phyloP scores from a whole-genome alignment of 2,797 vertebrate genomes.

The Mallotus villosus region DNA sequence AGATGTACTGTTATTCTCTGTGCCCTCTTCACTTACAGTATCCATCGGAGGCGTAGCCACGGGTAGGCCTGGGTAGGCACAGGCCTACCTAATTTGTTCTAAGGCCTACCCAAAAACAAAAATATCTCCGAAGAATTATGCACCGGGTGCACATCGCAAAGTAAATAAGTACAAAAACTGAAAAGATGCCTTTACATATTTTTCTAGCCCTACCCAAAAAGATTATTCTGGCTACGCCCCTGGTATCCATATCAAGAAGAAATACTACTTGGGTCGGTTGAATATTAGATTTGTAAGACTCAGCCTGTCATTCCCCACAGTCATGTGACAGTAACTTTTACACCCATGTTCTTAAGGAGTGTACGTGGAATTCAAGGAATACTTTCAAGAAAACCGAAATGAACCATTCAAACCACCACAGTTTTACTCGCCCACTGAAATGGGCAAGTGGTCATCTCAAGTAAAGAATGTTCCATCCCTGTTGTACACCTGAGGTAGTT shows the following conservation, averaged over 20 bases:
- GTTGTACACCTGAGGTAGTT: slow-evolving; percentile 70
- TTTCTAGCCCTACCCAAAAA: too few relatives aligned
- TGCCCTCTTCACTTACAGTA: slow-evolving; percentile 18
- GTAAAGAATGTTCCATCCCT: slow-evolving; percentile 21
- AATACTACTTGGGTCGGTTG: slow-evolving; percentile 9
- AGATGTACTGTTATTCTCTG: slow-evolving; percentile 18
- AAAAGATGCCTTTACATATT: too few relatives aligned
- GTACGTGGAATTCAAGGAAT: neutral
- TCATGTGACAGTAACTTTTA: slow-evolving; percentile 11
- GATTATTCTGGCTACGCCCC: too few relatives aligned
- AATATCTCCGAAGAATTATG: too few relatives aligned
- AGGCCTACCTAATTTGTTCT: too few relatives aligned
- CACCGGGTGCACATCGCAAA: too few relatives aligned
- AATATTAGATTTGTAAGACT: neutral
- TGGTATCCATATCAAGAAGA: slow-evolving; percentile 13
- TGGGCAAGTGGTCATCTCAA: neutral
- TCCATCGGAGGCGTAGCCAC: neutral
- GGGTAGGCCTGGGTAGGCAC: too few relatives aligned
- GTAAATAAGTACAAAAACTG: too few relatives aligned
- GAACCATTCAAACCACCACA: slow-evolving; percentile 13
- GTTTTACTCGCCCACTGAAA: neutral
- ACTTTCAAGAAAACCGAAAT: slow-evolving; percentile 9
- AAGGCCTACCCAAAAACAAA: too few relatives aligned
- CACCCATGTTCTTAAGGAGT: neutral
- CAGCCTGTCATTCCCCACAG: slow-evolving; percentile 9